Evolutionary conservation across 2,113 vertebrate species (phyloP).

Genomic region (Sterna hirundo): DNA sequence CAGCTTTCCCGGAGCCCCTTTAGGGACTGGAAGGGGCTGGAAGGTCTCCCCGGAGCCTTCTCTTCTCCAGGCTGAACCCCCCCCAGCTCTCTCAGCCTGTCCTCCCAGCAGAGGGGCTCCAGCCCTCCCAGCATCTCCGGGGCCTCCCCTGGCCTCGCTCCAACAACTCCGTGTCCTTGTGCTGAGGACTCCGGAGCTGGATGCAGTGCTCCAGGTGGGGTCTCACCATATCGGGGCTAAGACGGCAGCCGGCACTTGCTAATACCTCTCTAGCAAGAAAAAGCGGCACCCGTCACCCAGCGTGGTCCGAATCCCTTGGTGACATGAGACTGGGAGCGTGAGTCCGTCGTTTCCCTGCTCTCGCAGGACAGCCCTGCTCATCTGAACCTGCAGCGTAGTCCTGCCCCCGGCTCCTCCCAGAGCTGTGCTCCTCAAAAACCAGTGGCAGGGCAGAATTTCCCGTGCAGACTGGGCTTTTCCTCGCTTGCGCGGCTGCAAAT

Average conservation of each 20-base stretch:
- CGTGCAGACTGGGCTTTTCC: neutral
- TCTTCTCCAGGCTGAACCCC: too few relatives aligned
- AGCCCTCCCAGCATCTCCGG: neutral
- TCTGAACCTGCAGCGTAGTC: accelerated
- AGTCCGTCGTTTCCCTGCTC: neutral
- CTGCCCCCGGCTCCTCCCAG: neutral
- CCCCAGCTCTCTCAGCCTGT: neutral
- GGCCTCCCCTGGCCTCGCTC: too few relatives aligned
- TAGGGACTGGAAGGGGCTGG: too few relatives aligned
- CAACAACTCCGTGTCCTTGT: too few relatives aligned
- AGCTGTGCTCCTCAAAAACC: neutral
- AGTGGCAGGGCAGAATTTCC: neutral
- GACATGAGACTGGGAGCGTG: too few relatives aligned
- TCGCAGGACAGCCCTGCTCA: neutral
- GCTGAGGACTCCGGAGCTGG: too few relatives aligned
- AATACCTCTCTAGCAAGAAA: neutral
- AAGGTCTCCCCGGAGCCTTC: too few relatives aligned
- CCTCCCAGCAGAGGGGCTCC: neutral
- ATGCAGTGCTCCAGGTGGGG: too few relatives aligned
- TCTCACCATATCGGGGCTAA: neutral
- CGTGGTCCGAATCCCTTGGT: accelerated
- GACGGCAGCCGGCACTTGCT: neutral
- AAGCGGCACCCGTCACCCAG: neutral
- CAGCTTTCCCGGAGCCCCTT: too few relatives aligned
- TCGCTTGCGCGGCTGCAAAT: neutral